These are phyloP conservation scores for Syngnathus floridae DNA, from an alignment of 2,113 vertebrate species.

Conservation along the genomic window DNA sequence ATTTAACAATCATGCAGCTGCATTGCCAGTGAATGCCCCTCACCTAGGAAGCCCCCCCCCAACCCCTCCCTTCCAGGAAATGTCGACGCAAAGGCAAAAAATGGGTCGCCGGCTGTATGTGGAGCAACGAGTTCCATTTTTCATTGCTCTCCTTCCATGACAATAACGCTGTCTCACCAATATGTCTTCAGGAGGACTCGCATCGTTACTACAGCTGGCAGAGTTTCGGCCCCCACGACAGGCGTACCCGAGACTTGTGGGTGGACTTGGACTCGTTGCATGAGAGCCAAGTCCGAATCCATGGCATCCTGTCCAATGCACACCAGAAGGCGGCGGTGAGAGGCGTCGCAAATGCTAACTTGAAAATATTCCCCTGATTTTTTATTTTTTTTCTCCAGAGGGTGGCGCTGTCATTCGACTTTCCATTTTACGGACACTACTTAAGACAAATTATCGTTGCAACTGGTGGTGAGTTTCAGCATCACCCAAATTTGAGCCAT, in stretches of 20 bases:
- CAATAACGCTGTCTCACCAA: constrained; percentile 56
- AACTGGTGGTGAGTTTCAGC: constrained; percentile 78
- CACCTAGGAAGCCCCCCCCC: constrained; percentile 36
- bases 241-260: constrained; percentile 74
- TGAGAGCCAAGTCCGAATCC: constrained; percentile 78
- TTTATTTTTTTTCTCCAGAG: constrained; percentile 69
- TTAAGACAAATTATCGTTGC: constrained; percentile 90
- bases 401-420: constrained; percentile 87
- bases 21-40: constrained; percentile 10
- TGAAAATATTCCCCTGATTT: background rate
- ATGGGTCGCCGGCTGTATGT: constrained; percentile 63
- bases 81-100: constrained; percentile 34
- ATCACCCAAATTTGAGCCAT: too few relatives aligned
- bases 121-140: constrained; percentile 71
- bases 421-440: constrained; percentile 91
- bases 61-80: constrained; percentile 38
- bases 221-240: constrained; percentile 75
- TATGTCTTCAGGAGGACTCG: constrained; percentile 77
- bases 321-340: constrained; percentile 91
- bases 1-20: constrained; percentile 6
- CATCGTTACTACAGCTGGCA: constrained; percentile 85
- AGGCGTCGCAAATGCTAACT: background rate
- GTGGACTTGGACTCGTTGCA: constrained; percentile 73
- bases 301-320: constrained; percentile 85
- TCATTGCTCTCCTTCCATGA: constrained; percentile 43